Evolutionary conservation across 2,797 vertebrate species (phyloP), one percentile per base, ranked within the genome.

Genomic region (Sphenopsis melanotis): DNA sequence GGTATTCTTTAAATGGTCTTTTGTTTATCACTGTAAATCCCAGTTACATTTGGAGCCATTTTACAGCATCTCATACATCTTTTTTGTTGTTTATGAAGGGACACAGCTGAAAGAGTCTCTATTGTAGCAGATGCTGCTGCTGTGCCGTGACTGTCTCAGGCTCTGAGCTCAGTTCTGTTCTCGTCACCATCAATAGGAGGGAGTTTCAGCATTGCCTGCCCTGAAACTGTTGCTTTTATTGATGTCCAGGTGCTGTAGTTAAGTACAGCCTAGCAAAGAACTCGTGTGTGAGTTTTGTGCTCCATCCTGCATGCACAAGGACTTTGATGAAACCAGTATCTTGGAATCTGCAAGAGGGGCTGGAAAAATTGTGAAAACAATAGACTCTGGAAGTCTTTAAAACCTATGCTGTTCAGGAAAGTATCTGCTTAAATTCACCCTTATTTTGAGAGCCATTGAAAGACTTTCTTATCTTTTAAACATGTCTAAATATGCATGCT

Each of bases 71-170:
- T 89, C 64, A n/a, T 64, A 11, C 1, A 16, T 70, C 27, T 64
- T 91, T 91, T 78, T 81, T 93, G 68, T 92, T 94, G 49, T 80
- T 93, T 78, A 14, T 85, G 79, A 42, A 59, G 59, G 89, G 47
- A 11, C 23, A 26, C 39, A 86, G 53, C 85, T 94, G 83, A 93
- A 93, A 92, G 92, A 89, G 68, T 68, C 59, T 84, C 39, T 85
- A 0, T 90, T 88, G 82, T 55, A 87, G 87, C 78, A 70, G 87
- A 57, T 92, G 76, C 23, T 90, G 78, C 80, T 87, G 66, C 15
- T 81, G 46, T 60, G 50, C 50, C 12, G 46, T 59, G 79, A 29
- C 64, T 78, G 68, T 53, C 63, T 79, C 60, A 74, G 34, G 34
- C 41, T 78, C 74, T 94, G 87, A 93, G 82, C 79, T 94, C 87